phyloP scores from a whole-genome alignment of 2,113 vertebrate genomes.

The Mellivora capensis region DNA sequence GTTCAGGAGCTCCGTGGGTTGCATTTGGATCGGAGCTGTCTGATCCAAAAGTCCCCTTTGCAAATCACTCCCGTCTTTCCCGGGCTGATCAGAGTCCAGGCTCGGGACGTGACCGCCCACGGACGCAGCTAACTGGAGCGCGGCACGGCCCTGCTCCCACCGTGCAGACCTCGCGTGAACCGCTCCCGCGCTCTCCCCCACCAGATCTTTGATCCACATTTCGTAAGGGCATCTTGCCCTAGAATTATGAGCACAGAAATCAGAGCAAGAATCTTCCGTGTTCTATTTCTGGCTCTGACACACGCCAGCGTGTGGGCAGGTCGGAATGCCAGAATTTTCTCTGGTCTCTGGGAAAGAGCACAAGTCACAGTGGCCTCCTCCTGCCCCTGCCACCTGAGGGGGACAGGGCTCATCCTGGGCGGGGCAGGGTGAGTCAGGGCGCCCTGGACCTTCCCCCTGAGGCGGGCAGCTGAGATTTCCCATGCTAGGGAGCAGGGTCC shows the following conservation, averaged over 20 bases:
- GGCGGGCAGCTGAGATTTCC: accelerated
- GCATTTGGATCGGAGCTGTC: background rate
- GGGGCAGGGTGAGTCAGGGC: accelerated
- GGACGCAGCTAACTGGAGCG: background rate
- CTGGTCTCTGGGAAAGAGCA: slow-evolving; percentile 22
- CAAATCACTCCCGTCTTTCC: background rate
- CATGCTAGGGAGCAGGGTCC: accelerated
- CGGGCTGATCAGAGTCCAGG: background rate
- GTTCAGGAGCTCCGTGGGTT: background rate
- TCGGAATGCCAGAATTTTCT: slow-evolving; percentile 15
- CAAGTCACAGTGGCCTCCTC: background rate
- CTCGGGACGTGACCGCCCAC: background rate
- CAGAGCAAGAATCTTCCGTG: slow-evolving; percentile 40
- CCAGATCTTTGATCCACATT: slow-evolving; percentile 2
- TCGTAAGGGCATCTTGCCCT: slow-evolving; percentile 65
- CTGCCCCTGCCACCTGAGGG: background rate
- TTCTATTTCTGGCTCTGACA: slow-evolving; percentile 69
- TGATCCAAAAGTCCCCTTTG: too few species aligned
- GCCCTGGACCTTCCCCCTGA: accelerated
- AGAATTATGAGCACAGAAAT: slow-evolving; percentile 57
- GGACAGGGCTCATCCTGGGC: accelerated
- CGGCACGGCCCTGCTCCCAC: background rate
- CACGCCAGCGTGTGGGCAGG: slow-evolving; percentile 14
- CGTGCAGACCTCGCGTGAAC: background rate
- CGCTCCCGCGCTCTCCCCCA: background rate